phyloP scores from a whole-genome alignment of 2,113 vertebrate genomes.

The Suncus etruscus region DNA sequence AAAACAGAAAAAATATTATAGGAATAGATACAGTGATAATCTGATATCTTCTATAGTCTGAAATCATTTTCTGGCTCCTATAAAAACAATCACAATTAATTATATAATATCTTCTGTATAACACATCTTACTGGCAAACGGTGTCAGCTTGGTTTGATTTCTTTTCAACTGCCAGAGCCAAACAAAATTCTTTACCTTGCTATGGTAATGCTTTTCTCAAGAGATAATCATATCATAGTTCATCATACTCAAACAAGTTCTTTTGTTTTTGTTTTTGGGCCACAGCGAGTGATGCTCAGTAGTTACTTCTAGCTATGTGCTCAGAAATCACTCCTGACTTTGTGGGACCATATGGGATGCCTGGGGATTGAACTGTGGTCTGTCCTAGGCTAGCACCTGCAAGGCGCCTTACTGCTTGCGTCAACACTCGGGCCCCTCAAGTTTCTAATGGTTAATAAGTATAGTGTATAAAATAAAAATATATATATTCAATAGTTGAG shows the following conservation, averaged over 20 bases:
- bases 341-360: too few relatives aligned
- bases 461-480: background rate
- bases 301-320: too few relatives aligned
- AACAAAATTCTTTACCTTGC: background rate
- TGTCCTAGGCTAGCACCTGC: too few relatives aligned
- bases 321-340: too few relatives aligned
- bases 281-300: too few relatives aligned
- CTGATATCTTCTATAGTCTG: background rate
- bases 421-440: background rate
- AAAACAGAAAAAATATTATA: slow-evolving; percentile 30
- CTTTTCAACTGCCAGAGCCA: slow-evolving; percentile 32
- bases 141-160: background rate
- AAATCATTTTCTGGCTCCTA: slow-evolving; percentile 1
- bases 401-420: too few relatives aligned
- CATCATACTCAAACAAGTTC: background rate
- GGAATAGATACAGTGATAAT: background rate
- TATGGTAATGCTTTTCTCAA: background rate
- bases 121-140: background rate
- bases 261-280: too few relatives aligned
- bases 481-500: background rate
- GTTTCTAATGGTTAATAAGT: background rate
- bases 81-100: slow-evolving; percentile 30
- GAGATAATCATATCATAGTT: background rate
- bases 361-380: too few relatives aligned
- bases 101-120: background rate